These are phyloP conservation scores for Bombus breviceps DNA, from an alignment of 1,140 invertebrate species.

Conservation along the genomic window DNA sequence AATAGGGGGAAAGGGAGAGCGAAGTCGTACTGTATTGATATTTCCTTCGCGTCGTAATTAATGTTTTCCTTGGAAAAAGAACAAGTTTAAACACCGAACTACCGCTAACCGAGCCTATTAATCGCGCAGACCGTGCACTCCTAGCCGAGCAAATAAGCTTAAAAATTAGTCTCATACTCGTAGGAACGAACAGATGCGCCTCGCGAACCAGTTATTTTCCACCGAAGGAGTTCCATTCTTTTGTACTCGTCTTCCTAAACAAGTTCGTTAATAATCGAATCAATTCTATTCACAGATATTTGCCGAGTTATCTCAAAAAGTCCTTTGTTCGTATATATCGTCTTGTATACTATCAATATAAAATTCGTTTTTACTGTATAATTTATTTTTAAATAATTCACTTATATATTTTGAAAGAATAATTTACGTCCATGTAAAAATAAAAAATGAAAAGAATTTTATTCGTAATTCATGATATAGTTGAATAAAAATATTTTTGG, in stretches of 20 bases:
- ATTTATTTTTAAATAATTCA: neutral
- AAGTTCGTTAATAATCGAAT: neutral
- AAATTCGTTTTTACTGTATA: neutral
- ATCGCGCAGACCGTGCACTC: too few relatives aligned
- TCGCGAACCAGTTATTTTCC: neutral
- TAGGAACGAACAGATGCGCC: conserved; percentile 3
- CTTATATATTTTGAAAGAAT: too few relatives aligned
- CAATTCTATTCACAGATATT: too few relatives aligned
- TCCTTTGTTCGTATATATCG: neutral
- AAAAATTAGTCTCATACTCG: neutral
- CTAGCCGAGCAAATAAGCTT: neutral
- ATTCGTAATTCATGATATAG: too few relatives aligned
- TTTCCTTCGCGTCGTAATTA: neutral
- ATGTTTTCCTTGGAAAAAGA: neutral
- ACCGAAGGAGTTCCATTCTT: neutral
- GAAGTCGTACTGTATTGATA: too few relatives aligned
- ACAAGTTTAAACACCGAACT: neutral
- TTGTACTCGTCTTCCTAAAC: too few relatives aligned
- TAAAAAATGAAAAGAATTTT: too few relatives aligned
- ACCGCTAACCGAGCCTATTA: too few relatives aligned
- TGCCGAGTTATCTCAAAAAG: neutral
- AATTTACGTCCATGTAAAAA: too few relatives aligned
- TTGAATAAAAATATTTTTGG: too few relatives aligned
- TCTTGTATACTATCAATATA: neutral
- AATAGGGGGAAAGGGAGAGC: neutral